Percentiles rank a stretch among this genome's conserved stretches.
These are phyloP conservation scores for Buphagus erythrorhynchus DNA, from an alignment of 2,797 vertebrate species.

Conservation along the genomic window DNA sequence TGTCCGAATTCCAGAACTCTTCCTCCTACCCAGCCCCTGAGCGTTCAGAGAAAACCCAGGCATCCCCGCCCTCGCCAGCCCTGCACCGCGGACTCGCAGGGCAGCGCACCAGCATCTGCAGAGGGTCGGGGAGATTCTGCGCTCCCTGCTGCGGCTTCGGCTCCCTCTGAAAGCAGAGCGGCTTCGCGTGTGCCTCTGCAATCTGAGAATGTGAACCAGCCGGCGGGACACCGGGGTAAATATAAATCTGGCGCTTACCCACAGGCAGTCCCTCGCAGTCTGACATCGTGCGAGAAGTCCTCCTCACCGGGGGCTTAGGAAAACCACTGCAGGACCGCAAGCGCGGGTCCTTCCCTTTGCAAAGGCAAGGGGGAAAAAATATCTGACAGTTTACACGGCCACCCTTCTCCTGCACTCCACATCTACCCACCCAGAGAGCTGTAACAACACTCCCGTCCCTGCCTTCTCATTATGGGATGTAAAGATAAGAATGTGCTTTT, in stretches of 20 bases:
- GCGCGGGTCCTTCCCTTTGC: background rate
- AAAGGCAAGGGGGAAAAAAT: background rate
- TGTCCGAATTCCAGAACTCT: background rate
- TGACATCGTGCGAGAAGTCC: constrained; percentile 84
- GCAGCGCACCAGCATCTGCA: background rate
- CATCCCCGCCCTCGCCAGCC: background rate
- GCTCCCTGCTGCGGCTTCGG: background rate
- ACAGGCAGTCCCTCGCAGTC: constrained; percentile 91
- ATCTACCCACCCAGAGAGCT: constrained; percentile 74
- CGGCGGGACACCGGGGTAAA: constrained; percentile 70
- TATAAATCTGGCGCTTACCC: constrained; percentile 87
- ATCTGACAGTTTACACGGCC: constrained; percentile 7
- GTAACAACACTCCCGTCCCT: constrained; percentile 69
- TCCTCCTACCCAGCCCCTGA: background rate
- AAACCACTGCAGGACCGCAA: constrained; percentile 44
- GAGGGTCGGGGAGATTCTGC: background rate
- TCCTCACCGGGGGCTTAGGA: constrained; percentile 39
- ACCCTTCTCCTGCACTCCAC: constrained; percentile 49
- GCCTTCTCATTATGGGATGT: constrained; percentile 80
- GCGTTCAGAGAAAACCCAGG: background rate
- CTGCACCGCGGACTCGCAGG: fast-evolving
- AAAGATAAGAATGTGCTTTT: constrained; percentile 83
- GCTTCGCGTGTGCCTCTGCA: constrained; percentile 53
- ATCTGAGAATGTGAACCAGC: constrained; percentile 55
- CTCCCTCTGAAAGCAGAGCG: background rate